Conservation (phyloP, 2,797 vertebrate species). For the Cuculus canorus region DNA sequence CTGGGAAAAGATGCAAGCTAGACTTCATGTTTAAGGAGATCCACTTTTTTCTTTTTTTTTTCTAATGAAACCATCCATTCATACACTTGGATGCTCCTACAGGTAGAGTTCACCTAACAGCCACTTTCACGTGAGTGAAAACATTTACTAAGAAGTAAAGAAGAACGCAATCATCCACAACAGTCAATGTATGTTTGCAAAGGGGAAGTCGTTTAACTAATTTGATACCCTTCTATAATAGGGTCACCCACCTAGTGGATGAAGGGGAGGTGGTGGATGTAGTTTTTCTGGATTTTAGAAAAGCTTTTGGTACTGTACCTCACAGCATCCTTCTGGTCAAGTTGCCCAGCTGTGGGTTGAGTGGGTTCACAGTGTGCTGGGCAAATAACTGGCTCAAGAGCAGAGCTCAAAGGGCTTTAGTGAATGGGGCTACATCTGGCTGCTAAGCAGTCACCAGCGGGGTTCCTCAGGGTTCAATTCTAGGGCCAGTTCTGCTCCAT, state of each 20-base stretch:
- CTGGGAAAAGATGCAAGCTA: not conserved
- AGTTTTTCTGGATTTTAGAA: not conserved
- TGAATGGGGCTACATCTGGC: too few species aligned
- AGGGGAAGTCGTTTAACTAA: not conserved
- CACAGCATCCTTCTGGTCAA: not conserved
- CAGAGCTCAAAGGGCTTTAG: not conserved
- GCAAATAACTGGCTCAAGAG: not conserved
- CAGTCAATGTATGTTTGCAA: not conserved
- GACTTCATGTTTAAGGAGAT: not conserved
- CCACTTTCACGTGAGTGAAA: not conserved
- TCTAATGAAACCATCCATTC: not conserved
- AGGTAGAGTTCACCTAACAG: not conserved
- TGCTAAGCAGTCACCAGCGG: too few species aligned
- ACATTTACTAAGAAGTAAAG: not conserved
- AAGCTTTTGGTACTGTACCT: not conserved
- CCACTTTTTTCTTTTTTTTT: not conserved
- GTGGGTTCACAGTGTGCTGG: not conserved
- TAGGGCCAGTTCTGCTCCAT: too few species aligned
- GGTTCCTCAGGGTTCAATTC: too few species aligned
- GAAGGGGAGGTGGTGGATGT: not conserved
- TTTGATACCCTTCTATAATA: not conserved
- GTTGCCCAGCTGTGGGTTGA: not conserved
- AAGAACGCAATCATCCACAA: too few species aligned
- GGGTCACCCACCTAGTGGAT: not conserved
- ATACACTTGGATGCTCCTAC: not conserved